A percentile compares a stretch with the other conserved stretches of the same genome.
phyloP scores from a whole-genome alignment of 2,888 invertebrate species.

The Tribolium freemani region DNA sequence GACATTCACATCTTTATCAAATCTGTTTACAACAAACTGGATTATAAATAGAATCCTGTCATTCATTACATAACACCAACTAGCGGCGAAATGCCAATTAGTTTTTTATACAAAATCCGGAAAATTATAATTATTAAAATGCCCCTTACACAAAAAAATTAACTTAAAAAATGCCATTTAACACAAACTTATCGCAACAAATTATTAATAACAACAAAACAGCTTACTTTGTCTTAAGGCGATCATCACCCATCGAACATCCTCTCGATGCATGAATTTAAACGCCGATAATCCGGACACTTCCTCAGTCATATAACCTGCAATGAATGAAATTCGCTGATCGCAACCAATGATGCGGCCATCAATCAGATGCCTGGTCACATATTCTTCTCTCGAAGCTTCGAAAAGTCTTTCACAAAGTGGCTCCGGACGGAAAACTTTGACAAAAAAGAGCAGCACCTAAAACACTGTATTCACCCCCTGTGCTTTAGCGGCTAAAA shows the following conservation, averaged over 20 bases:
- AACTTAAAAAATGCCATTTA: no score
- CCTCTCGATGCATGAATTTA: conserved; percentile 90
- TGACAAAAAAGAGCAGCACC: conserved; percentile 81
- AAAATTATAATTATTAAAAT: no score
- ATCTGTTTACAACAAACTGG: no score
- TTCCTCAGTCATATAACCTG: conserved; percentile 91
- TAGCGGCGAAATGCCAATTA: no score
- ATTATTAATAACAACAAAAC: conserved; percentile 3
- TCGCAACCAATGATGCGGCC: conserved; percentile 92
- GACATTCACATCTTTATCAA: no score
- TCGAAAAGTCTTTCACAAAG: conserved; percentile 78
- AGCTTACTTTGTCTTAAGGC: conserved; percentile 86
- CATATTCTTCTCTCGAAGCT: conserved; percentile 86
- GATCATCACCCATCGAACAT: conserved; percentile 90
- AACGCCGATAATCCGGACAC: conserved; percentile 91
- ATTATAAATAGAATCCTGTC: not conserved
- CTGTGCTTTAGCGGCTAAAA: no score
- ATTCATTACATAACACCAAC: no score
- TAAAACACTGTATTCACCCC: conserved; percentile 52
- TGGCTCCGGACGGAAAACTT: conserved; percentile 79
- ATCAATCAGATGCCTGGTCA: conserved; percentile 90
- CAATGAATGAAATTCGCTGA: conserved; percentile 89
- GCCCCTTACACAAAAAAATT: no score
- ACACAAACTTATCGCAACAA: not conserved
- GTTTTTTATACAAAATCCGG: no score